Base-by-base conservation (phyloP, 2,797 vertebrate species). In the Prionace glauca region DNA sequence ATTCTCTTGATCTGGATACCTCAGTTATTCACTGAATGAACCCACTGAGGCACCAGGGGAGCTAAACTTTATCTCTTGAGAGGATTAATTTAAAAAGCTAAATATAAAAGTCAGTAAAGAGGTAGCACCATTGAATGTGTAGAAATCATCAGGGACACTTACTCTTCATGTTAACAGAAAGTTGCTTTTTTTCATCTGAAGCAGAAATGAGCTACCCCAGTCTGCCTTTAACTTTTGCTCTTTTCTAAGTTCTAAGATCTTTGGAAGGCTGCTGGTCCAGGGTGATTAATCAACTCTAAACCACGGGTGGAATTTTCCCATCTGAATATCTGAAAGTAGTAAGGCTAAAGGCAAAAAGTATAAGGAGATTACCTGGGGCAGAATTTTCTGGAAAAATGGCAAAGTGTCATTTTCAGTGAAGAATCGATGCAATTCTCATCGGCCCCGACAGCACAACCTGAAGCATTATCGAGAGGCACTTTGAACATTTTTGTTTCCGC, bases 21-120 rank as follows among this genome's bases (percentile, higher is more conserved):
- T 67, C 90, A 92, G 32, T 41, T 67, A 24, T 18, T 67, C 90
- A 67, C 62, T 41, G 20, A 65, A 91, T 67, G 65, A 92, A 92
- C 1, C 18, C 9, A 24, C 62, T 18, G 20, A 92, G n/a, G n/a
- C 90, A 92, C 2, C 32, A 41, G 62, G n/a, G 20, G n/a, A 92
- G n/a, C 22, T 69, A 67, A 92, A 92, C 62, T 92, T 67, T 36
- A 92, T 67, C 81, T 84, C 81, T 92, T 92, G 69, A 90, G 56
- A 90, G 87, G 87, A 90, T 90, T 62, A 90, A 67, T 7, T 67
- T 67, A 36, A 67, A 56, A 92, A 67, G 90, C 90, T 7, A 67
- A 92, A 92, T 92, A 92, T 92, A 36, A 92, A 67, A 9, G 90
- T 67, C 22, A 67, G 32, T 41, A 36, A 92, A 36, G 90, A 22